Base-by-base conservation (phyloP, 2,888 invertebrate species). In the Xestia rhomboidea region DNA sequence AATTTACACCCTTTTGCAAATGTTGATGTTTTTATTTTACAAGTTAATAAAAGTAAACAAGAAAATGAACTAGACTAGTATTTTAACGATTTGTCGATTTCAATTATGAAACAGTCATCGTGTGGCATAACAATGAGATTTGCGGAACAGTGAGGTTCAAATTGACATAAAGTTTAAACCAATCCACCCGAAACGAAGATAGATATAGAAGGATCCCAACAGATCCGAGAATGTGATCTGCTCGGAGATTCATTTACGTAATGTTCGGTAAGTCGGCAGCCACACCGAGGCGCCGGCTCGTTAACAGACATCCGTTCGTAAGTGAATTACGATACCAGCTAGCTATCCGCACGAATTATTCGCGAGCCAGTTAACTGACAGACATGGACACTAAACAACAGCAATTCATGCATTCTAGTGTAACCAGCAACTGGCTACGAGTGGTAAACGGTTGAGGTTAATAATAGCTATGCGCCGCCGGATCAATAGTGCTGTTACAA, bases 181-280 rank as follows among this genome's bases (percentile, higher is more conserved):
- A 27, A 74, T 34, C 15, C 15, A 41, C 13, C 11, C 18, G 13
- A 51, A 68, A 64, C 60, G n/a, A 1, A 66, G 84, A 86, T 85
- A 86, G 82, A 83, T 89, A 90, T 84, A 85, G 78, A 81, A 73
- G 85, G 82, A 86, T 81, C 82, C 81, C 38, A 81, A 85, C 73
- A 63, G 57, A 81, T 80, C 76, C 82, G 76, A 79, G 76, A 75
- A 83, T 83, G 83, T 92, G 91, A 93, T 91, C 90, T 89, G 85
- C 82, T 87, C 86, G 84, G 89, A 89, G 90, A 92, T 93, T 91
- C 92, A 94, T 94, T 95, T 93, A 92, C 91, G 92, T 93, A 93
- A 95, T 92, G 90, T 92, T 91, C 91, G 88, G 90, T 89, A 91
- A 92, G 91, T 91, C 92, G 84, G 89, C 87, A 90, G 91, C 93